Percentiles rank a stretch among this genome's conserved stretches.
These are phyloP conservation scores for Arnoldichthys spilopterus DNA, from an alignment of 2,797 vertebrate genomes.

Conservation along the genomic window DNA sequence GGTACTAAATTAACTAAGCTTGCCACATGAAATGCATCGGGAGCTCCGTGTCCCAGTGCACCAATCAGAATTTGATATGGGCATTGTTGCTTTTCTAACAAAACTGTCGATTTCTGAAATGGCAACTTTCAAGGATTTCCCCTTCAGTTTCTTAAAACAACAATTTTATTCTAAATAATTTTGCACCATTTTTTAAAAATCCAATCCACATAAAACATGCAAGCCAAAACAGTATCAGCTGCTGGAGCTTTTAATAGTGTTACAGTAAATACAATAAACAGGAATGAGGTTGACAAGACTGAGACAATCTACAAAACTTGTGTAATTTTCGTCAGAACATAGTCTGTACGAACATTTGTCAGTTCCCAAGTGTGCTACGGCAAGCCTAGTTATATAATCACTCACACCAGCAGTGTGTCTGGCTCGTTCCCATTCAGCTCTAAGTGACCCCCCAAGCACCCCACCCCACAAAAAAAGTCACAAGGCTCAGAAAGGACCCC, in stretches of 20 bases:
- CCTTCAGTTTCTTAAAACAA: too few species aligned
- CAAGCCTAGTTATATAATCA: slow-evolving; percentile 46
- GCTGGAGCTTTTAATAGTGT: neutral
- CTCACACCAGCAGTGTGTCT: slow-evolving; percentile 16
- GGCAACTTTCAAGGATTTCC: too few species aligned
- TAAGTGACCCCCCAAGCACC: slow-evolving; percentile 23
- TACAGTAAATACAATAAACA: too few species aligned
- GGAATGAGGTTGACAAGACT: neutral
- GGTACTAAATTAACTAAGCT: neutral
- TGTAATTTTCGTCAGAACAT: neutral
- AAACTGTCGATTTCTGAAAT: neutral
- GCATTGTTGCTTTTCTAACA: neutral
- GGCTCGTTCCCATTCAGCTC: slow-evolving; percentile 31
- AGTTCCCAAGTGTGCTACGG: slow-evolving; percentile 32
- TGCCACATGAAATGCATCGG: neutral
- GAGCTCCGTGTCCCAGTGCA: neutral
- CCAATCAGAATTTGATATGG: neutral
- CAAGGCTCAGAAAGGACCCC: slow-evolving; percentile 33
- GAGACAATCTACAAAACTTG: neutral
- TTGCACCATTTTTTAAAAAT: neutral
- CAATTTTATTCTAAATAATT: neutral
- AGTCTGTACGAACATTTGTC: neutral
- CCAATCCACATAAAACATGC: neutral
- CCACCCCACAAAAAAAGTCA: slow-evolving; percentile 32
- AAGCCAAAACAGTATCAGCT: neutral